Evolutionary conservation across 2,113 vertebrate genomes (phyloP).

Genomic region (Labrus mixtus): DNA sequence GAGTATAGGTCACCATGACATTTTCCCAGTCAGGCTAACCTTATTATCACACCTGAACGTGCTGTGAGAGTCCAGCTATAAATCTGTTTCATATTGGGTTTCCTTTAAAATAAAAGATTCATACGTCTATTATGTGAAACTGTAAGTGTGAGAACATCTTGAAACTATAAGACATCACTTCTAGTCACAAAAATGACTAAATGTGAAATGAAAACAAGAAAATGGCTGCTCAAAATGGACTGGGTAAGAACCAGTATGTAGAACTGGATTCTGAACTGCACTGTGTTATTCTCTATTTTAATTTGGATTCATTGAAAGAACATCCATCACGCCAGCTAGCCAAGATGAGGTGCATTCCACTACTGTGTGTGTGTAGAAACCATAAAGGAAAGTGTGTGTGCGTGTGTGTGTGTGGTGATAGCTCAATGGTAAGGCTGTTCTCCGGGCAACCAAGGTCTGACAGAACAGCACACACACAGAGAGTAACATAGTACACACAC

Average conservation of each 20-base stretch:
- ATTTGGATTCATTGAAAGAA: constrained; percentile 27
- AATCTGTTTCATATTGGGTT: not conserved
- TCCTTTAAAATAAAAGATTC: constrained; percentile 11
- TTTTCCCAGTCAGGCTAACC: not conserved
- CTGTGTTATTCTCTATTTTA: constrained; percentile 8
- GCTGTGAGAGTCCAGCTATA: not conserved
- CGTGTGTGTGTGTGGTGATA: not conserved
- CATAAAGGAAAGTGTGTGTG: constrained; percentile 1
- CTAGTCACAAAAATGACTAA: not conserved
- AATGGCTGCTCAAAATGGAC: not conserved
- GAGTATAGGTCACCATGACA: not conserved
- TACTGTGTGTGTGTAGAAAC: constrained; percentile 22
- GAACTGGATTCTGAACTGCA: constrained; percentile 8
- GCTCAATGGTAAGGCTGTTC: constrained; percentile 9
- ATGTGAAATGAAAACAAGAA: not conserved
- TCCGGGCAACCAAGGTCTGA: constrained; percentile 38
- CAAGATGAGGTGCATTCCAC: constrained; percentile 21
- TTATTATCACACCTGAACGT: not conserved
- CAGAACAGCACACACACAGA: constrained; percentile 18
- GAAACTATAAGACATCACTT: not conserved
- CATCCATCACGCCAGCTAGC: constrained; percentile 25
- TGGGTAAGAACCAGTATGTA: not conserved
- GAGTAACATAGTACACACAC: constrained; percentile 4
- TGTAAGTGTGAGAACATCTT: not conserved
- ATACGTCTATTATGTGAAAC: not conserved